A percentile compares a stretch with the other conserved stretches of the same genome.
phyloP scores from a whole-genome alignment of 2,888 invertebrate species.

The Polyommatus iphigenia region DNA sequence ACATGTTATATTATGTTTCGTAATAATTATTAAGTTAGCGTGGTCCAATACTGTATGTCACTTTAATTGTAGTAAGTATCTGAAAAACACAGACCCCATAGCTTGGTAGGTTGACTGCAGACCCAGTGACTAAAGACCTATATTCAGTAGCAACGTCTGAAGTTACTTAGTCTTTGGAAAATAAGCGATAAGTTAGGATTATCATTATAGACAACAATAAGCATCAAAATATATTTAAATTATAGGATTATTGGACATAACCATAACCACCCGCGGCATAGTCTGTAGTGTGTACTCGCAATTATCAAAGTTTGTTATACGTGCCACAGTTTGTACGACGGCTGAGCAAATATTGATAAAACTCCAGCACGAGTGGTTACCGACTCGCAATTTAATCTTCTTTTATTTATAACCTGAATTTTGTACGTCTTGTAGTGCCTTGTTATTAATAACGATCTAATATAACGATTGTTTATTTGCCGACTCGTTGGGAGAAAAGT shows the following conservation, averaged over 20 bases:
- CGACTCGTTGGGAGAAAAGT: too few relatives aligned
- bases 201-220: too few relatives aligned
- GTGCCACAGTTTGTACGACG: not conserved
- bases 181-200: too few relatives aligned
- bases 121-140: too few relatives aligned
- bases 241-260: not conserved
- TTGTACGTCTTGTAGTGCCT: not conserved
- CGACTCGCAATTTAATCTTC: not conserved
- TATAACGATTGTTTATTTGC: too few relatives aligned
- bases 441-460: not conserved
- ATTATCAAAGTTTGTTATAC: not conserved
- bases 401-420: not conserved
- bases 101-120: too few relatives aligned
- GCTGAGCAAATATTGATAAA: slow-evolving; percentile 10
- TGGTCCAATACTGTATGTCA: not conserved
- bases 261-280: not conserved
- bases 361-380: not conserved
- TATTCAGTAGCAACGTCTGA: too few relatives aligned
- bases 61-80: too few relatives aligned
- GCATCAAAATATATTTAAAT: too few relatives aligned
- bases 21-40: not conserved
- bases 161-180: too few relatives aligned
- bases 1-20: too few relatives aligned
- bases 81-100: too few relatives aligned
- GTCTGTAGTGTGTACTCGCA: not conserved